Evolutionary conservation across 2,113 vertebrate species (phyloP).

Genomic region (Mohoua ochrocephala): DNA sequence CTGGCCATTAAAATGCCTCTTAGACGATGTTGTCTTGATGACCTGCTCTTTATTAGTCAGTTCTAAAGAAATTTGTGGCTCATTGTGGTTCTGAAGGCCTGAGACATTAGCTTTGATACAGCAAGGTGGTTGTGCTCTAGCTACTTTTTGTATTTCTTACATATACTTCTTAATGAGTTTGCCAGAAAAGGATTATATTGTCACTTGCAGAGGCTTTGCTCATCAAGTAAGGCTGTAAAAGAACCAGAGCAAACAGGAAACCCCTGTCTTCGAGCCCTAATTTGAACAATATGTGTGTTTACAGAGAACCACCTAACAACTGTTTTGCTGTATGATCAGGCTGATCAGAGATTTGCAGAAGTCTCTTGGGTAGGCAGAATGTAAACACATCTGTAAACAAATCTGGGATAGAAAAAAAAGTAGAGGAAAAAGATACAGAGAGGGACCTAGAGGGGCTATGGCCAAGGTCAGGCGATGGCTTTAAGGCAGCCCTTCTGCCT

Average conservation of each 20-base stretch:
- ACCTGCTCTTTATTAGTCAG: neutral
- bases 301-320: neutral
- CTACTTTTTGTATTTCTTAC: neutral
- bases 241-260: neutral
- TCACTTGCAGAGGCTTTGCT: neutral
- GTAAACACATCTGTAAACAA: neutral
- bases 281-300: neutral
- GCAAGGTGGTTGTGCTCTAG: neutral
- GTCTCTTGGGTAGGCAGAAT: neutral
- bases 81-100: neutral
- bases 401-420: neutral
- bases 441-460: neutral
- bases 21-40: neutral
- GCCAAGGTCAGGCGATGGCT: neutral
- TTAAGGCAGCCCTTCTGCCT: neutral
- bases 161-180: neutral
- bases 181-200: neutral
- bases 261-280: neutral
- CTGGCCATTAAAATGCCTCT: neutral
- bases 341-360: neutral
- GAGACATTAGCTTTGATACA: neutral
- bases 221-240: neutral
- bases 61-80: neutral
- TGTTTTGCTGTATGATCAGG: neutral
- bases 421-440: neutral